A percentile compares a stretch with the other conserved stretches of the same genome.
These are phyloP conservation scores for Harpegnathos saltator DNA, from an alignment of 1,140 invertebrate species.

Conservation along the genomic window DNA sequence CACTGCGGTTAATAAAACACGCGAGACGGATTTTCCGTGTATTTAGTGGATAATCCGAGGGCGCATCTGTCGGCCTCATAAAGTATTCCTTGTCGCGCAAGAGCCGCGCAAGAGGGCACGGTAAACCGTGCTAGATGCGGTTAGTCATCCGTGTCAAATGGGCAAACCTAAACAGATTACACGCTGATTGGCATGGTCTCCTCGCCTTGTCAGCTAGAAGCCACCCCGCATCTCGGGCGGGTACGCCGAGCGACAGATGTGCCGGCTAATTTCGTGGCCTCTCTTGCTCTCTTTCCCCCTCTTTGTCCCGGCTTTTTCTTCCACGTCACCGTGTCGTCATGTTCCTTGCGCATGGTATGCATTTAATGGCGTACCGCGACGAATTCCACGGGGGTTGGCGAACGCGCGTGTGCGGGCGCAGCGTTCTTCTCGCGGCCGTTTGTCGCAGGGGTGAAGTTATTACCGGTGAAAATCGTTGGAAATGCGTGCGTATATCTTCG, in stretches of 20 bases:
- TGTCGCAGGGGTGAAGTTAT: slow-evolving; percentile 30
- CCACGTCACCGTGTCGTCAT: slow-evolving; percentile 38
- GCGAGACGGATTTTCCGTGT: slow-evolving; percentile 69
- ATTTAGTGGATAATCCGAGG: slow-evolving; percentile 78
- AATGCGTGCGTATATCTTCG: slow-evolving; percentile 44
- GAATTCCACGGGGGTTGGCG: slow-evolving; percentile 66
- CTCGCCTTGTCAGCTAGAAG: slow-evolving; percentile 28
- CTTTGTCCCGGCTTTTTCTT: neutral
- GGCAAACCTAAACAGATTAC: slow-evolving; percentile 83
- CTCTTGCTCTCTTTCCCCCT: slow-evolving; percentile 22
- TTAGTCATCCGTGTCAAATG: slow-evolving; percentile 80
- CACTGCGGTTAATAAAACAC: slow-evolving; percentile 72
- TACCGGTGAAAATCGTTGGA: slow-evolving; percentile 47
- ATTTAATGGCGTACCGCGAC: slow-evolving; percentile 74
- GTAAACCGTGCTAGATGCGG: slow-evolving; percentile 70
- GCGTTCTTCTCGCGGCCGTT: slow-evolving; percentile 41
- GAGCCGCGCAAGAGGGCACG: slow-evolving; percentile 49
- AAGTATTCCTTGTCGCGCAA: slow-evolving; percentile 75
- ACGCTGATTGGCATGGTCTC: slow-evolving; percentile 76
- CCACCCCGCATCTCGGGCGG: neutral
- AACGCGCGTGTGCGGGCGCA: too few relatives aligned
- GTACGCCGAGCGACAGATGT: slow-evolving; percentile 74
- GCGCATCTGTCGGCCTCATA: slow-evolving; percentile 81
- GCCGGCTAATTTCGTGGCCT: slow-evolving; percentile 71
- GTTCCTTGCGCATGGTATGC: slow-evolving; percentile 65